Conservation (phyloP, 2,113 vertebrate genomes). For the Carollia perspicillata region DNA sequence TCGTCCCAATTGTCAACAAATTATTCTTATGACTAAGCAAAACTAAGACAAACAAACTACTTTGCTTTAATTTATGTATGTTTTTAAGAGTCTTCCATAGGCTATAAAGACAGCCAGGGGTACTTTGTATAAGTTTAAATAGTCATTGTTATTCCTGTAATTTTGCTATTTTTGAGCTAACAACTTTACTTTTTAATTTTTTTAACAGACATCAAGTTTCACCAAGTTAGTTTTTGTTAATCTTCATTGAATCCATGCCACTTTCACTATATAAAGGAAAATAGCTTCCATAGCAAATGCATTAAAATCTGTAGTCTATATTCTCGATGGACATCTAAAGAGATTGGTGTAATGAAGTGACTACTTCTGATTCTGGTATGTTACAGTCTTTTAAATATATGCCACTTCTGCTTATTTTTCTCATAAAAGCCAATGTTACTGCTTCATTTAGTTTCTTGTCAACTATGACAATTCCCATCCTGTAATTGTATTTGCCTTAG, state of each 20-base stretch:
- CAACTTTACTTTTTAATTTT: background rate
- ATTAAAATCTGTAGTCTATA: background rate
- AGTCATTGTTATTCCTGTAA: background rate
- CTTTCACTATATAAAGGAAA: background rate
- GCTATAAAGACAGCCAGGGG: background rate
- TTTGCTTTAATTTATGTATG: background rate
- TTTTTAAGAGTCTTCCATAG: background rate
- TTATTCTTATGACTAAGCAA: background rate
- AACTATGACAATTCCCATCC: background rate
- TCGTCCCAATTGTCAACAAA: background rate
- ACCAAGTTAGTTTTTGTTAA: background rate
- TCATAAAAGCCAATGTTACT: background rate
- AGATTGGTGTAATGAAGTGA: background rate
- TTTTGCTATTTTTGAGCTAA: background rate
- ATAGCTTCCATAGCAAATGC: background rate
- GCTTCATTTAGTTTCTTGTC: slow-evolving; percentile 20
- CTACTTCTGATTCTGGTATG: background rate
- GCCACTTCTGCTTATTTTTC: slow-evolving; percentile 4
- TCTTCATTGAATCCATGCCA: background rate
- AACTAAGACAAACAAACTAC: background rate
- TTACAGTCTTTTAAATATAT: background rate
- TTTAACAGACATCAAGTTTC: background rate
- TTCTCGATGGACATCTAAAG: background rate
- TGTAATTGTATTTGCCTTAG: background rate
- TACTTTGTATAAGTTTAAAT: background rate